Base-by-base conservation (phyloP, 2,888 invertebrate genomes). In the Boloria selene region DNA sequence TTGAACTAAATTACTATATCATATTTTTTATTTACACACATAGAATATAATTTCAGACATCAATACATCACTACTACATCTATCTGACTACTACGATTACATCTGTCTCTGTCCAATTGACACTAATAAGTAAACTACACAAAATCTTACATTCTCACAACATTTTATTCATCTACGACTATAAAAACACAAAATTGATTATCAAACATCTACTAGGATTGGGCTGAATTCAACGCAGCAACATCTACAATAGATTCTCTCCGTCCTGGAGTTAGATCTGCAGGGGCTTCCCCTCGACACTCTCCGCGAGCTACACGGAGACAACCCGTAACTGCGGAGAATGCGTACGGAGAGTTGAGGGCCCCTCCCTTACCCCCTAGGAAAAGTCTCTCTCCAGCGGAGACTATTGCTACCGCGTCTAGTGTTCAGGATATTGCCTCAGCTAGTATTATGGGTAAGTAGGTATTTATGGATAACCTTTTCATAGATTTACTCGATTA, bases 211-310 rank as follows among this genome's bases (percentile, higher is more conserved):
- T 66, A 56, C 3, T 79, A 94, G 94, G 94, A 94, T 71, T 94
- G 94, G 86, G 88, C 89, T 14, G 94, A 93, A 69, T 94, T 94
- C 86, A 94, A 94, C 84, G 94, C 94, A 14, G 94, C 94, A 0
- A 94, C 94, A 2, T 94, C 94, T 3, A 93, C 93, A 0, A 92
- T 94, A 68, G 94, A 93, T 73, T 94, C 93, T 3, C 83, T 94
- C 0, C 84, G 91, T 0, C 90, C 90, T 0, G 81, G 83, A 0
- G 86, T 82, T 0, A 90, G 94, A 0, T 94, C 94, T 50, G 94
- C 94, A 7, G 90, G 88, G 17, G 93, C 93, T 0, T 94, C 94
- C 0, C 94, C 94, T 0, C 88, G 94, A 0, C 87, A 93, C 71
- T 90, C 85, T 13, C 91, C 90, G 0, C 78, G 86, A 2, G 82